Evolutionary conservation across 2,797 vertebrate genomes (phyloP).

Genomic region (Silurus aristotelis): DNA sequence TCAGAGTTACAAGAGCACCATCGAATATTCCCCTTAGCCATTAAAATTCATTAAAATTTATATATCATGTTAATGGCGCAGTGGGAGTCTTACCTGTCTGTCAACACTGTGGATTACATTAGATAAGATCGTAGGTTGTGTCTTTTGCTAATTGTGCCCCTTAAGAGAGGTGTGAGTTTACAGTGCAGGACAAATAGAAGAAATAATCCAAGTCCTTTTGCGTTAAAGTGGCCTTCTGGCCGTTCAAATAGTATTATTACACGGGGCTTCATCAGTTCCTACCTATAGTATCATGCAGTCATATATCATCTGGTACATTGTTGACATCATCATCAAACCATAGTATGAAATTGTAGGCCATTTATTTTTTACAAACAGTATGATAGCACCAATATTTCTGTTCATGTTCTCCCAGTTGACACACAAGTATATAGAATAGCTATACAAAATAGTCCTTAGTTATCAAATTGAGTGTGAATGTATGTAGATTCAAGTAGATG

Average conservation of each 20-base stretch:
- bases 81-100: conserved; percentile 63
- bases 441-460: not conserved
- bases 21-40: conserved; percentile 27
- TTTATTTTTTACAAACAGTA: not conserved
- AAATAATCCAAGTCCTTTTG: not conserved
- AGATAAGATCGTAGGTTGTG: conserved; percentile 21
- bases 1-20: conserved; percentile 22
- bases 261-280: not conserved
- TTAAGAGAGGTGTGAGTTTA: conserved; percentile 27
- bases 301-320: not conserved
- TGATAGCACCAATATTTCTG: not conserved
- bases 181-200: conserved; percentile 11
- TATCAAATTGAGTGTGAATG: not conserved
- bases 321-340: too few relatives aligned
- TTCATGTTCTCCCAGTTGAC: too few relatives aligned
- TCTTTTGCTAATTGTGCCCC: conserved; percentile 15
- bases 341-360: not conserved
- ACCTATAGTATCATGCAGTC: not conserved
- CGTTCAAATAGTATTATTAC: not conserved
- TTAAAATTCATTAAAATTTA: conserved; percentile 53
- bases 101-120: conserved; percentile 63
- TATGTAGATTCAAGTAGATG: not conserved
- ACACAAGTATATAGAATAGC: not conserved
- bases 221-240: not conserved
- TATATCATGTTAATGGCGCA: conserved; percentile 42